A percentile compares a stretch with the other conserved stretches of the same genome.
Evolutionary conservation across 2,888 invertebrate genomes (phyloP).

Genomic region (Eupithecia centaureata): DNA sequence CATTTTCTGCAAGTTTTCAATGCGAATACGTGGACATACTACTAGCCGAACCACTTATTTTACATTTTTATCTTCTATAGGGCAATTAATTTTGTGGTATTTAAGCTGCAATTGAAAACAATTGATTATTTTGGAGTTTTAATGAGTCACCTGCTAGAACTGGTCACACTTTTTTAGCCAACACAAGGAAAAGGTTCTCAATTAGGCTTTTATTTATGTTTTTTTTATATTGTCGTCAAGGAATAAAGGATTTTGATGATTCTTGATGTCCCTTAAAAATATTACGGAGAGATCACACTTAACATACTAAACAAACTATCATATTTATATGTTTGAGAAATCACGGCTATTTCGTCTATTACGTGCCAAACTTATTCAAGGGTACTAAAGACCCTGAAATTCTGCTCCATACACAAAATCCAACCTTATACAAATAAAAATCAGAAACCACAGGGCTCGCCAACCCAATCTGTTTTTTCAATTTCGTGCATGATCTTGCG

Average conservation of each 20-base stretch:
- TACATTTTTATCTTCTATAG: constrained; percentile 45
- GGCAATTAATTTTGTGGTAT: constrained; percentile 55
- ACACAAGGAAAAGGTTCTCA: too few species aligned
- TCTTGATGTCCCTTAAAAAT: too few species aligned
- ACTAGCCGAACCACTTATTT: constrained; percentile 47
- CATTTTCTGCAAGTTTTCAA: constrained; percentile 83
- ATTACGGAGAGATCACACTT: too few species aligned
- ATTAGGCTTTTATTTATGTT: too few species aligned
- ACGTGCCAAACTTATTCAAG: background rate
- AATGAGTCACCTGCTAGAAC: constrained; percentile 24
- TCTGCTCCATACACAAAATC: background rate
- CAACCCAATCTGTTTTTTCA: constrained; percentile 45
- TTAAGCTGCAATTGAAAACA: constrained; percentile 40
- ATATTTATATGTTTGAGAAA: too few species aligned
- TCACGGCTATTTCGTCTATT: too few species aligned
- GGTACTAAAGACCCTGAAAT: background rate
- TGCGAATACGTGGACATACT: constrained; percentile 61
- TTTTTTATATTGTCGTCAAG: too few species aligned
- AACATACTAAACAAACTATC: too few species aligned
- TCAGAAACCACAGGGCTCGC: background rate
- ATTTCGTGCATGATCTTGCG: constrained; percentile 59
- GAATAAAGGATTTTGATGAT: too few species aligned
- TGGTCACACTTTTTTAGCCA: constrained; percentile 1
- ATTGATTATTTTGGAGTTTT: constrained; percentile 44
- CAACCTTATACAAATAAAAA: too few species aligned